These are phyloP conservation scores for Macrosiphum euphorbiae DNA, from an alignment of 2,888 invertebrate genomes.

Conservation along the genomic window DNA sequence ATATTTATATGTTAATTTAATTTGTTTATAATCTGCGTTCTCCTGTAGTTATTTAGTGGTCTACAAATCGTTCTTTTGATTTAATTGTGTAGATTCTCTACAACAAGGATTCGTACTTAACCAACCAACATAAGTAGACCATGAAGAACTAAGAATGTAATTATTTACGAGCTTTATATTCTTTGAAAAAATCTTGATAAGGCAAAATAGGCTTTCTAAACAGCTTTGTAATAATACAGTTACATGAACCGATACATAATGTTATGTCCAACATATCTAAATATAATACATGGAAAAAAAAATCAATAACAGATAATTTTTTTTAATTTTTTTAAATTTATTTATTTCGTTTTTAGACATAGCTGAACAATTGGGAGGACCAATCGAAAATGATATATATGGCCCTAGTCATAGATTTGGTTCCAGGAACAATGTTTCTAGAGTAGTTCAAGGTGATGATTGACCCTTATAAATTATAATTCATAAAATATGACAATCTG, in stretches of 20 bases:
- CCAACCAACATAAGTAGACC: constrained; percentile 52
- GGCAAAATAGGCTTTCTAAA: neutral
- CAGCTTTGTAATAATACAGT: neutral
- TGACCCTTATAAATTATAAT: neutral
- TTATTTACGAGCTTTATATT: constrained; percentile 31
- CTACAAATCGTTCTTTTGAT: constrained; percentile 54
- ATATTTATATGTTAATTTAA: constrained; percentile 55
- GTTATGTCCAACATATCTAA: neutral
- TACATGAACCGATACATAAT: neutral
- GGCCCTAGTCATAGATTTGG: constrained; percentile 51
- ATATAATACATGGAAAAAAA: neutral
- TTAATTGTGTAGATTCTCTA: constrained; percentile 48
- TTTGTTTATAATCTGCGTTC: constrained; percentile 57
- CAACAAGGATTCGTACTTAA: constrained; percentile 60
- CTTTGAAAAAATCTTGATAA: constrained; percentile 20
- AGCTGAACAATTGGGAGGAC: constrained; percentile 53
- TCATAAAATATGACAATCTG: neutral
- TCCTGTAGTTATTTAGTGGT: constrained; percentile 57
- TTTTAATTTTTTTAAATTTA: neutral
- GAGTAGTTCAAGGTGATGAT: constrained; percentile 48
- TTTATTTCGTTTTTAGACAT: constrained; percentile 35
- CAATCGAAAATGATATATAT: constrained; percentile 57
- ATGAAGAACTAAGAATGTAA: constrained; percentile 27
- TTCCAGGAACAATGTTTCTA: constrained; percentile 45
- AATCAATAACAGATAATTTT: neutral